Percentiles rank a stretch among this genome's conserved stretches.
These are phyloP conservation scores for Montipora efflorescens DNA, from an alignment of 64 coral and sea anemone genomes.

Conservation along the genomic window DNA sequence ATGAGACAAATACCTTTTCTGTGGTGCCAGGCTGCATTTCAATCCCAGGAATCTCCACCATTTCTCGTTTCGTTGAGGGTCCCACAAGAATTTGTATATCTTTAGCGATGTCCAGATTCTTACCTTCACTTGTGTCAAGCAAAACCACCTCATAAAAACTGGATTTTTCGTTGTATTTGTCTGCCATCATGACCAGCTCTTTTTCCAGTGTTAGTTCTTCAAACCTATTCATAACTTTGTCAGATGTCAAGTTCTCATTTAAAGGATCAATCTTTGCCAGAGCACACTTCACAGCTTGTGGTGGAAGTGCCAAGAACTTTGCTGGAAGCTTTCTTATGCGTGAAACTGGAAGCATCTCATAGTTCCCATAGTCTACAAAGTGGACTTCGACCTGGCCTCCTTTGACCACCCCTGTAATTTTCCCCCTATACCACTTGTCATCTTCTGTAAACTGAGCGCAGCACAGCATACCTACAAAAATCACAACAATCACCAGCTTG, in stretches of 20 bases:
- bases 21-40: slow-evolving; percentile 56
- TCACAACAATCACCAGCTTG: neutral
- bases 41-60: neutral
- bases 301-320: slow-evolving; percentile 73
- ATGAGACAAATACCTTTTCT: slow-evolving; percentile 66
- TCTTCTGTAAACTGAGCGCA: slow-evolving; percentile 76
- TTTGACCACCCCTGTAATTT: slow-evolving; percentile 73
- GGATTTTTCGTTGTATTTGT: slow-evolving; percentile 55
- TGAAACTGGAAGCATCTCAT: slow-evolving; percentile 64
- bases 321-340: slow-evolving; percentile 65
- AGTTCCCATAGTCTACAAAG: slow-evolving; percentile 92
- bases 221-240: slow-evolving; percentile 74
- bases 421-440: slow-evolving; percentile 82
- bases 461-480: slow-evolving; percentile 76
- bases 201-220: slow-evolving; percentile 76
- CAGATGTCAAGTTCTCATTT: slow-evolving; percentile 15
- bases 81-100: slow-evolving; percentile 30
- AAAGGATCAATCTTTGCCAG: slow-evolving; percentile 56
- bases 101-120: slow-evolving; percentile 72
- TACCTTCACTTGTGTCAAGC: slow-evolving; percentile 70
- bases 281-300: slow-evolving; percentile 82
- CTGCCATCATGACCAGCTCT: slow-evolving; percentile 83
- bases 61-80: neutral
- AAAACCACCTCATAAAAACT: slow-evolving; percentile 43
- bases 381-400: slow-evolving; percentile 79